phyloP scores from a whole-genome alignment of 2,888 invertebrate species.

The Barypeithes pellucidus region DNA sequence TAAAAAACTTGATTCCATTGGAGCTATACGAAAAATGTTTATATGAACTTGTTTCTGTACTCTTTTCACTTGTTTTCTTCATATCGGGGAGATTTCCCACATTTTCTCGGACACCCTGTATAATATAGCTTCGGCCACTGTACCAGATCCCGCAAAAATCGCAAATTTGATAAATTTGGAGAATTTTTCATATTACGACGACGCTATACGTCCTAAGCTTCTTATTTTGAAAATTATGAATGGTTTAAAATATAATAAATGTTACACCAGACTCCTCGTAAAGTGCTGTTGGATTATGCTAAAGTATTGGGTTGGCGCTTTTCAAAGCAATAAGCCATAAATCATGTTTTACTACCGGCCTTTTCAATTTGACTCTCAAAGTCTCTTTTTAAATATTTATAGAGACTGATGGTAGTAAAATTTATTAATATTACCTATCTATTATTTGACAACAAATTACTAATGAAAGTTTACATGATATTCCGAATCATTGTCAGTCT shows the following conservation, averaged over 20 bases:
- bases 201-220: too few species aligned
- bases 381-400: conserved; percentile 39
- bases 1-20: too few species aligned
- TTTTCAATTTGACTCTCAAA: conserved; percentile 42
- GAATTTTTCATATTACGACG: too few species aligned
- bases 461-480: conserved; percentile 18
- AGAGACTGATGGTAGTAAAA: conserved; percentile 23
- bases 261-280: conserved; percentile 11
- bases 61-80: too few species aligned
- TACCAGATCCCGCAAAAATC: too few species aligned
- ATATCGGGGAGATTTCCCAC: too few species aligned
- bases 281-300: conserved; percentile 18
- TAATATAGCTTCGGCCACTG: too few species aligned
- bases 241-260: neutral
- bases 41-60: too few species aligned
- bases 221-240: neutral
- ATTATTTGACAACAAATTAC: conserved; percentile 34
- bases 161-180: too few species aligned
- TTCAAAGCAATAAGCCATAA: conserved; percentile 29
- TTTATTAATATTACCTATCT: conserved; percentile 31
- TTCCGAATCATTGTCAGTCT: conserved; percentile 29
- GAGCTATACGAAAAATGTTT: too few species aligned
- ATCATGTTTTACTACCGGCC: conserved; percentile 40
- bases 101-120: too few species aligned
- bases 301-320: conserved; percentile 21